phyloP scores from a whole-genome alignment of 2,113 vertebrate species.

The Nibea coibor region DNA sequence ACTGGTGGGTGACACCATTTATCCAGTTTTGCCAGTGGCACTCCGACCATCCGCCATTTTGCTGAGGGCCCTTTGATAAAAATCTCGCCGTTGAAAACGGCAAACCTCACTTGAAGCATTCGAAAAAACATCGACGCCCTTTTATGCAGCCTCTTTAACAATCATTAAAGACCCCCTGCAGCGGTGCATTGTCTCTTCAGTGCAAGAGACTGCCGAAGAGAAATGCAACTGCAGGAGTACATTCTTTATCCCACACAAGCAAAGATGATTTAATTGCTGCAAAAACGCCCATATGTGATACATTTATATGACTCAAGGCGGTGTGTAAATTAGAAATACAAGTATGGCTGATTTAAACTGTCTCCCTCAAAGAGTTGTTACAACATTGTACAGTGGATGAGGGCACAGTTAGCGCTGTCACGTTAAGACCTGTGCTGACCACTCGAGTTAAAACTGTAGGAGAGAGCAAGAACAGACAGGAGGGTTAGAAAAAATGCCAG shows the following conservation, averaged over 20 bases:
- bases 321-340: not conserved
- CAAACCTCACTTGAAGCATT: conserved; percentile 21
- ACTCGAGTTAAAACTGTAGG: not conserved
- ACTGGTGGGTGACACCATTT: conserved; percentile 76
- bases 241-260: not conserved
- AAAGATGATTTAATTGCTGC: not conserved
- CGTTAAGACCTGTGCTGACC: not conserved
- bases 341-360: not conserved
- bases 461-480: not conserved
- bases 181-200: conserved; percentile 19
- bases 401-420: not conserved
- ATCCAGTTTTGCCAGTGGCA: conserved; percentile 56
- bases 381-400: not conserved
- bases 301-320: not conserved
- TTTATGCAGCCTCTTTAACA: conserved; percentile 24
- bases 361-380: not conserved
- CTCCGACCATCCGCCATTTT: conserved; percentile 66
- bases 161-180: conserved; percentile 14
- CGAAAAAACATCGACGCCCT: conserved; percentile 23
- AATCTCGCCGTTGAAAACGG: conserved; percentile 10
- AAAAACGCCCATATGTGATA: not conserved
- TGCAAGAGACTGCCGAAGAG: not conserved
- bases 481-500: not conserved
- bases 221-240: conserved; percentile 14
- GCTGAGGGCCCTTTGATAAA: conserved; percentile 47